Percentiles rank a stretch among this genome's conserved stretches.
phyloP scores from a whole-genome alignment of 2,888 invertebrate genomes.

The Tiphia femorata region DNA sequence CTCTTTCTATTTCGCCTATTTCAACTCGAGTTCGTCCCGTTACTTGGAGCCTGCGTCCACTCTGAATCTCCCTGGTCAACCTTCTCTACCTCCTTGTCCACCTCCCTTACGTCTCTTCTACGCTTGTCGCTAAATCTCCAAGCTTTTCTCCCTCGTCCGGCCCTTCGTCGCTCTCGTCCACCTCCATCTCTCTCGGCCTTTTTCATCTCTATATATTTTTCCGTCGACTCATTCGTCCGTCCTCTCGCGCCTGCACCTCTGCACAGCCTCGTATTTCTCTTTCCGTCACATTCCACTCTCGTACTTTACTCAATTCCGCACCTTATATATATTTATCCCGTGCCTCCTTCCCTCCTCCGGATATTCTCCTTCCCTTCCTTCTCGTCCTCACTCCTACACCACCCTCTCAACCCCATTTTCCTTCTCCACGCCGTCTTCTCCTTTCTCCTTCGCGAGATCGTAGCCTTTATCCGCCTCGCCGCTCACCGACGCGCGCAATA shows the following conservation, averaged over 20 bases:
- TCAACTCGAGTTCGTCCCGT: no score
- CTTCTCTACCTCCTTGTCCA: background rate
- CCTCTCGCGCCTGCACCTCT: no score
- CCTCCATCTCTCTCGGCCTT: constrained; percentile 4
- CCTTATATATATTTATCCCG: no score
- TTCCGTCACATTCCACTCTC: no score
- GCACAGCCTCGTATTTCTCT: no score
- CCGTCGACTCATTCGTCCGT: no score
- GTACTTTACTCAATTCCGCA: no score
- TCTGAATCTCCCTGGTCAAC: no score
- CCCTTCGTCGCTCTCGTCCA: background rate
- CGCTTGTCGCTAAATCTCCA: no score
- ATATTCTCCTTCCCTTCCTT: background rate
- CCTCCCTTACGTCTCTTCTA: background rate
- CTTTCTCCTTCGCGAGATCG: background rate
- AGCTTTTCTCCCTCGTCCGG: constrained; percentile 1
- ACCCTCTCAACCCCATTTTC: constrained; percentile 3
- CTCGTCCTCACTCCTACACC: background rate
- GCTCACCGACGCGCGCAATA: background rate
- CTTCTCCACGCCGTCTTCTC: background rate
- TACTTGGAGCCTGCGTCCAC: no score
- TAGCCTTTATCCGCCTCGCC: background rate
- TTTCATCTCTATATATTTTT: no score
- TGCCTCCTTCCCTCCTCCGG: background rate
- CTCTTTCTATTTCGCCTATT: no score